Evolutionary conservation across 2,113 vertebrate genomes (phyloP).

Genomic region (Neopipo cinnamomea): DNA sequence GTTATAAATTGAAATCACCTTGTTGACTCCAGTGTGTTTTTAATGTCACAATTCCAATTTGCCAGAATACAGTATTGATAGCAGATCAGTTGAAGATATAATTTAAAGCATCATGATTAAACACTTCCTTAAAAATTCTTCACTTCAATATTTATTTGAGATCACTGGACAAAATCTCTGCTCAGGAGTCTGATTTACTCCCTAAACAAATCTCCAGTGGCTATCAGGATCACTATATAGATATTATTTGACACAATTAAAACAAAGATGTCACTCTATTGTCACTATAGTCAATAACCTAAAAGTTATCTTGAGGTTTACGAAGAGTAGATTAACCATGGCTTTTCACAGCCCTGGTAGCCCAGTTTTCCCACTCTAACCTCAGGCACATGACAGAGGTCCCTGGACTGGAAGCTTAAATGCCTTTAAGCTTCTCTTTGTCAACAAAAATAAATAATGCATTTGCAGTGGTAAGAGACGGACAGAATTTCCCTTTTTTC

Average conservation of each 20-base stretch:
- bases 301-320: background rate
- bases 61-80: background rate
- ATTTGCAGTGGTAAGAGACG: background rate
- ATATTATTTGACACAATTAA: background rate
- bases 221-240: background rate
- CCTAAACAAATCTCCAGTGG: background rate
- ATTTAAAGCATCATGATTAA: background rate
- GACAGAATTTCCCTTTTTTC: background rate
- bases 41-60: background rate
- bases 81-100: background rate
- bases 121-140: background rate
- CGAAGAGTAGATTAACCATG: background rate
- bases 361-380: background rate
- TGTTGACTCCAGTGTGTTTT: background rate
- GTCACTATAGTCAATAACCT: background rate
- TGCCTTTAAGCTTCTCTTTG: background rate
- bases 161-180: background rate
- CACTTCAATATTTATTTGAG: background rate
- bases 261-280: background rate
- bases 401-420: background rate
- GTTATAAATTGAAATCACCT: background rate
- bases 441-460: background rate
- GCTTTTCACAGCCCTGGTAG: background rate
- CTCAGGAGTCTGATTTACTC: background rate
- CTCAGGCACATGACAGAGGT: background rate